Percentiles rank a stretch among this genome's conserved stretches.
These are phyloP conservation scores for Falco peregrinus DNA, from an alignment of 2,797 vertebrate species.

Conservation along the genomic window DNA sequence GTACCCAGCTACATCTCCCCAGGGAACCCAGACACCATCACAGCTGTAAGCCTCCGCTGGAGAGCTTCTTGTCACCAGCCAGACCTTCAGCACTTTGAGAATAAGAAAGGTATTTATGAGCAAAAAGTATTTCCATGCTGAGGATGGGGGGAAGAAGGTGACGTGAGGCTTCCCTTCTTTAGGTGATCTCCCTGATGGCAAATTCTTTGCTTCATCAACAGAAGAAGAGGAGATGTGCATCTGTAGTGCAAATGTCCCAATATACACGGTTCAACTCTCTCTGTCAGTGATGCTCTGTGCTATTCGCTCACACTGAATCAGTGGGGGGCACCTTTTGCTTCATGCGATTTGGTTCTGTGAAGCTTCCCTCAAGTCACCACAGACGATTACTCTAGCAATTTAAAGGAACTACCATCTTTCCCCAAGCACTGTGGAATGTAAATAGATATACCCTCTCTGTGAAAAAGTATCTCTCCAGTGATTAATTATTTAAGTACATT, in stretches of 20 bases:
- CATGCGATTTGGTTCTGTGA: background rate
- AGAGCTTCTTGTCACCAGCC: background rate
- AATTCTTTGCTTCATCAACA: background rate
- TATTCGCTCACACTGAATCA: background rate
- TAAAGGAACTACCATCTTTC: conserved; percentile 27
- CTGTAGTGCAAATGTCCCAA: background rate
- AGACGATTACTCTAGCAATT: conserved; percentile 45
- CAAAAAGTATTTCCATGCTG: background rate
- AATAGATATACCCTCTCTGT: conserved; percentile 8
- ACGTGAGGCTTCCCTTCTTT: background rate
- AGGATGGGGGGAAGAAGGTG: background rate
- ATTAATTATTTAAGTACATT: conserved; percentile 61
- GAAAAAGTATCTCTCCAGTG: conserved; percentile 30
- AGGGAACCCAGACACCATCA: background rate
- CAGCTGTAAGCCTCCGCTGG: background rate
- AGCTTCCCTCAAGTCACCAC: background rate
- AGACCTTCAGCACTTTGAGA: background rate
- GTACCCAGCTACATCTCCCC: background rate
- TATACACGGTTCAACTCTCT: background rate
- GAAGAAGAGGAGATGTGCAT: background rate
- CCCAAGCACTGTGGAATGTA: conserved; percentile 29
- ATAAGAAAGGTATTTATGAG: background rate
- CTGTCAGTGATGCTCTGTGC: background rate
- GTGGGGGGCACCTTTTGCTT: background rate
- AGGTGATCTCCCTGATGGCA: background rate